Evolutionary conservation across 53 echinoderm and acorn worm species (phyloP), one percentile per base, ranked within the genome.

Genomic region (Holothuria leucospilota): DNA sequence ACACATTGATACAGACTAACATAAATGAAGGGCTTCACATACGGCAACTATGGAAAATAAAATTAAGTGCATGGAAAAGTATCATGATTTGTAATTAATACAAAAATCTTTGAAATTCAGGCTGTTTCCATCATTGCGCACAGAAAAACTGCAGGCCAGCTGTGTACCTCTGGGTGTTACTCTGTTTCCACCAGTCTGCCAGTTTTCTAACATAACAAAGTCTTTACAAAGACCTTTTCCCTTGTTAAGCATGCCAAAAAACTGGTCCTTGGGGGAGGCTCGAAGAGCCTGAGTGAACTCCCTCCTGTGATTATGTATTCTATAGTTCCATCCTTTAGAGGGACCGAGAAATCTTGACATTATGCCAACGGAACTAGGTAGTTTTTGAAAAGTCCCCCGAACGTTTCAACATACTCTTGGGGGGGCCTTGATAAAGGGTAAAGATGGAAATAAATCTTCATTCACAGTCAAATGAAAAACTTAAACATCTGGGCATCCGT

Each of bases 401-500:
- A 2, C 2, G 34, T 34, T 34, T 34, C 34, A n/a, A 3, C 34
- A 34, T 34, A 34, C 2, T 34, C 34, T 34, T 34, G n/a, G n/a
- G n/a, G n/a, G n/a, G n/a, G n/a, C 34, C 34, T 34, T 34, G 1
- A 34, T 34, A 34, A 34, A 34, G 34, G 62, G 2, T n/a, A 62
- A n/a, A n/a, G 20, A 20, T 62, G 62, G 4, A 62, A 62, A 62
- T 62, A 62, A 18, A 18, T 62, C 62, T n/a, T 2, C 2, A 62
- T 62, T n/a, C 62, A 62, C 62, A 62, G 62, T 62, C 62, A 62
- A n/a, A 62, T 62, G 62, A 62, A 18, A n/a, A 62, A 62, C 20
- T n/a, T 62, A n/a, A 20, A 62, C 62, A 20, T 62, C 62, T 2
- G 62, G n/a, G 20, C 62, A 20, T 62, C 62, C 1, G n/a, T 62